Base-by-base conservation (phyloP, 2,888 invertebrate species). In the Drosophila maculinotata region DNA sequence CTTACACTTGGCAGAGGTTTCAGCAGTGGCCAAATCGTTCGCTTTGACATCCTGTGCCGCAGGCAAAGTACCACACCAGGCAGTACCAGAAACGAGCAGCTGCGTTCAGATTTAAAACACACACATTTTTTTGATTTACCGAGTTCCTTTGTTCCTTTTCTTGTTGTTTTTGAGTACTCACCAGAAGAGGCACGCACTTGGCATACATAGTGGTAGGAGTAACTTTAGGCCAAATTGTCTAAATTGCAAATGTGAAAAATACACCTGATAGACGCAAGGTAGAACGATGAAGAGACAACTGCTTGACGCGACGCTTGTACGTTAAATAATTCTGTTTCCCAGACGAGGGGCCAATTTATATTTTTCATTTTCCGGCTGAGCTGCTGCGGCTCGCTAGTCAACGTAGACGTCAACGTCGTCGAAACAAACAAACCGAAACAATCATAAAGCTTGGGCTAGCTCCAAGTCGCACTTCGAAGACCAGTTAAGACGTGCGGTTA, bases 311-410 rank as follows among this genome's bases (percentile, higher is more conserved):
- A 57, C 78, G 81, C 60, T 86, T 73, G 65, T 68, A 76, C 74
- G 72, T 86, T 79, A 79, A 89, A 79, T 90, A 89, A 87, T 87
- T 78, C 84, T 78, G 70, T 76, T 81, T 89, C 88, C 78, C 87
- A 89, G 65, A 73, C 69, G 67, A 58, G 76, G 62, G 81, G 78
- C 82, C 89, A 89, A 90, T 90, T 90, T 90, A 90, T 90, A 90
- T 89, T 81, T 86, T 87, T 82, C 79, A 86, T 84, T 90, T 90
- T 90, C 89, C 90, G 88, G 89, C 82, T 90, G 89, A 90, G 90
- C 89, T 90, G 76, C 64, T 67, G 63, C 75, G 74, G 62, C 75
- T 72, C 69, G 76, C 62, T 68, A 73, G 83, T 67, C 67, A 59
- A 49, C 64, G 69, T 57, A 42, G 57, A 44, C 65, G 74, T 59